Evolutionary conservation across 2,113 vertebrate genomes (phyloP).

Genomic region (Pterocles gutturalis): DNA sequence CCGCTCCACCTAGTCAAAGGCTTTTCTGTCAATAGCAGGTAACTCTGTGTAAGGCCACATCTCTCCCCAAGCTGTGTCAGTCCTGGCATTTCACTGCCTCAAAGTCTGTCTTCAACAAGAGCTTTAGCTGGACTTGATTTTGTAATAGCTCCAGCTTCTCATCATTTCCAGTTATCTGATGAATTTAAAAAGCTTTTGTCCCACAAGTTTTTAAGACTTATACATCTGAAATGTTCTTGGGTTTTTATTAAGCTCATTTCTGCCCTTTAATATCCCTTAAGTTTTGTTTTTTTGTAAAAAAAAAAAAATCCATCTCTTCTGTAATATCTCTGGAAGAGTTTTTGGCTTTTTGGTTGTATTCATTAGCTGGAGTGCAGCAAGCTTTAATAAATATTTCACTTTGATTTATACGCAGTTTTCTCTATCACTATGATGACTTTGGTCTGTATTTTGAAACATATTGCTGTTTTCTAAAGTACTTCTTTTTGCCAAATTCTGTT

Average conservation of each 20-base stretch:
- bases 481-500: slow-evolving; percentile 24
- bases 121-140: background rate
- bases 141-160: background rate
- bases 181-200: background rate
- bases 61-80: background rate
- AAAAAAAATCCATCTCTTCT: background rate
- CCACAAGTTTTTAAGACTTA: background rate
- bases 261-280: background rate
- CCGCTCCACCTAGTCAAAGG: background rate
- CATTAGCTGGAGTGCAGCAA: slow-evolving; percentile 7
- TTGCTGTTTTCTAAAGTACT: background rate
- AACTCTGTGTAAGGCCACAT: background rate
- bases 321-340: background rate
- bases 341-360: slow-evolving; percentile 26
- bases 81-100: background rate
- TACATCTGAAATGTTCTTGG: background rate
- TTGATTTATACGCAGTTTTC: background rate
- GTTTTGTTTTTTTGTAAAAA: background rate
- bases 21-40: background rate
- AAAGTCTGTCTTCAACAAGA: background rate
- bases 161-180: background rate
- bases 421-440: background rate
- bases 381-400: slow-evolving; percentile 16
- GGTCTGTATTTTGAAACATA: slow-evolving; percentile 9
- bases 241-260: background rate